phyloP scores from a whole-genome alignment of 2,888 invertebrate species.

The Drosophila cognata region DNA sequence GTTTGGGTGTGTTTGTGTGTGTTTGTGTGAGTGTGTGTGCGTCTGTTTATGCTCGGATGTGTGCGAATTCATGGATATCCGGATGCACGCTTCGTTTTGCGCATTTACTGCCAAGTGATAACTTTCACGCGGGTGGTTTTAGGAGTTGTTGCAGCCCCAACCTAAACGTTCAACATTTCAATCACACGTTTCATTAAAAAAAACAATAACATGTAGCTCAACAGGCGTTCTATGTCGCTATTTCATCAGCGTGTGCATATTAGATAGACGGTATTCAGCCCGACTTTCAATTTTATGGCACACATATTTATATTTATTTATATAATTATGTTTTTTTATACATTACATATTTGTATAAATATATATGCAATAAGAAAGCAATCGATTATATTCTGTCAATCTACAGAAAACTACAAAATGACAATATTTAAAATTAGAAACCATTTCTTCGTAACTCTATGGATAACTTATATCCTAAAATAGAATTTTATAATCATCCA shows the following conservation, averaged over 20 bases:
- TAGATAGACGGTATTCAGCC: not conserved
- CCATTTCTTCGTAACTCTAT: no score
- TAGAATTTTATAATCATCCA: not conserved
- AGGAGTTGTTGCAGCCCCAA: slow-evolving; percentile 54
- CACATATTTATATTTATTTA: not conserved
- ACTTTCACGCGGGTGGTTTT: slow-evolving; percentile 70
- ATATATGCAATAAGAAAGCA: not conserved
- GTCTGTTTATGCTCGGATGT: slow-evolving; percentile 25
- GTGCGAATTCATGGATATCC: slow-evolving; percentile 51
- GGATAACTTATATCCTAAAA: not conserved
- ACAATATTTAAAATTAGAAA: not conserved
- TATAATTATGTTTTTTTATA: not conserved
- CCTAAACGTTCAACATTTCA: slow-evolving; percentile 24
- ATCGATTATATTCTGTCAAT: not conserved
- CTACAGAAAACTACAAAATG: not conserved
- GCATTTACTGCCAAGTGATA: slow-evolving; percentile 72
- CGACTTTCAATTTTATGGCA: not conserved
- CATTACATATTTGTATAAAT: not conserved
- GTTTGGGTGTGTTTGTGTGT: not conserved
- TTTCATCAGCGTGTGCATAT: not conserved
- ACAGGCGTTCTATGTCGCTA: slow-evolving; percentile 33
- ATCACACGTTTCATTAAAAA: slow-evolving; percentile 30
- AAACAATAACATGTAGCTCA: slow-evolving; percentile 19
- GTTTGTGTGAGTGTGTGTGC: slow-evolving; percentile 16
- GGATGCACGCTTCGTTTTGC: slow-evolving; percentile 66